phyloP scores from a whole-genome alignment of 2,113 vertebrate species.

The Heterochromis multidens region DNA sequence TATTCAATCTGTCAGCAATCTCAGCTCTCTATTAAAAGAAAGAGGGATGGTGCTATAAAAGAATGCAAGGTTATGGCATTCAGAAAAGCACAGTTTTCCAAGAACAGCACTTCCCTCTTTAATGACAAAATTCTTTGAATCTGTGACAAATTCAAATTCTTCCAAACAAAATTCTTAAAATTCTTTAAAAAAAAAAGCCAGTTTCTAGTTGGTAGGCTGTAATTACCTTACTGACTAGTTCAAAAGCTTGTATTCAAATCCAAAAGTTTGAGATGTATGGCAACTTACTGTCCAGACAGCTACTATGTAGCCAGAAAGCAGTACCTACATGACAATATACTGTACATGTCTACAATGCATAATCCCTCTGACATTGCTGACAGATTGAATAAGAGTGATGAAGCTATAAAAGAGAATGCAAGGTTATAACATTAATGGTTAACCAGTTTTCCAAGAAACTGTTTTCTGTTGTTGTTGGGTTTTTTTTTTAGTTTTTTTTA shows the following conservation, averaged over 20 bases:
- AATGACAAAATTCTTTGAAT: too few relatives aligned
- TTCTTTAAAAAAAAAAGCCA: not conserved
- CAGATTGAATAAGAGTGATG: too few relatives aligned
- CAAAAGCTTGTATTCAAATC: not conserved
- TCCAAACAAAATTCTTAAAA: too few relatives aligned
- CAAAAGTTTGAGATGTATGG: not conserved
- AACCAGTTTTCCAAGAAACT: not conserved
- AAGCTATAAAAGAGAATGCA: not conserved
- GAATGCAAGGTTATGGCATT: not conserved
- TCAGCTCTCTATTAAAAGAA: not conserved
- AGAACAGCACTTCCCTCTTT: not conserved
- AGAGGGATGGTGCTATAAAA: too few relatives aligned
- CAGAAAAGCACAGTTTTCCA: not conserved
- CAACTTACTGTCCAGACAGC: not conserved
- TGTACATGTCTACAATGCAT: too few relatives aligned
- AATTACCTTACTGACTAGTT: not conserved
- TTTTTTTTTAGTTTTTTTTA: not conserved
- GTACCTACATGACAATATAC: not conserved
- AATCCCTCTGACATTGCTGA: too few relatives aligned
- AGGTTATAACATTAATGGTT: not conserved
- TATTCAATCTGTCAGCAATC: not conserved
- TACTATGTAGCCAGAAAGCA: not conserved
- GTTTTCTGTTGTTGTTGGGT: too few relatives aligned
- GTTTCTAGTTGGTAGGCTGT: not conserved
- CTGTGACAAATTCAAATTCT: too few relatives aligned